Conservation (phyloP, 2,797 vertebrate genomes). For the Rousettus madagascariensis region DNA sequence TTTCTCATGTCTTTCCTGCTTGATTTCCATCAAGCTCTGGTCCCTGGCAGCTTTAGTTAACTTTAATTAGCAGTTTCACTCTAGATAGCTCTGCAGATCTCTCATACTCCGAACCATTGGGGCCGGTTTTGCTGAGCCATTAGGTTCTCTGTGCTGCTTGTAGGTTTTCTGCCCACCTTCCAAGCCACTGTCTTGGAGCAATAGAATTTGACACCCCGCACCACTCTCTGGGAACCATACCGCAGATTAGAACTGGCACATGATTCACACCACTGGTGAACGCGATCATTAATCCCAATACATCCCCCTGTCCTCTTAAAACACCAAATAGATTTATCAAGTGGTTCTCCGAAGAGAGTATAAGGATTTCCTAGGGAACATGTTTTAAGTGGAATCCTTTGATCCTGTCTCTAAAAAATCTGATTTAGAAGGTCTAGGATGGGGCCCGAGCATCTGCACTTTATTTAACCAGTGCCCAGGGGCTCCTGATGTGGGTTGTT, state of each 20-base stretch:
- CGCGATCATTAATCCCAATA: neutral
- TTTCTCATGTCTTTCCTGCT: conserved; percentile 23
- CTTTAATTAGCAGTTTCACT: conserved; percentile 74
- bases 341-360: neutral
- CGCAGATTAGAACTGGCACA: neutral
- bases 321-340: neutral
- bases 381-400: neutral
- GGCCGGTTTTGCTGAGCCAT: neutral
- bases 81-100: conserved; percentile 42
- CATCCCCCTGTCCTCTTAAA: neutral
- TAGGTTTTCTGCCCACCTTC: neutral
- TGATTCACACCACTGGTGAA: neutral
- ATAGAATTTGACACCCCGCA: neutral
- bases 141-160: neutral
- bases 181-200: neutral
- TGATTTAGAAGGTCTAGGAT: neutral
- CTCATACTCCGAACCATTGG: neutral
- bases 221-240: neutral
- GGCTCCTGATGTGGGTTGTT: neutral
- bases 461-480: neutral
- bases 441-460: neutral
- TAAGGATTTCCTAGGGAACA: neutral
- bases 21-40: conserved; percentile 72
- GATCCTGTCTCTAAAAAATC: neutral
- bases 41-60: conserved; percentile 76